phyloP scores from a whole-genome alignment of 2,888 invertebrate species.

The Lithophane ornitopus region DNA sequence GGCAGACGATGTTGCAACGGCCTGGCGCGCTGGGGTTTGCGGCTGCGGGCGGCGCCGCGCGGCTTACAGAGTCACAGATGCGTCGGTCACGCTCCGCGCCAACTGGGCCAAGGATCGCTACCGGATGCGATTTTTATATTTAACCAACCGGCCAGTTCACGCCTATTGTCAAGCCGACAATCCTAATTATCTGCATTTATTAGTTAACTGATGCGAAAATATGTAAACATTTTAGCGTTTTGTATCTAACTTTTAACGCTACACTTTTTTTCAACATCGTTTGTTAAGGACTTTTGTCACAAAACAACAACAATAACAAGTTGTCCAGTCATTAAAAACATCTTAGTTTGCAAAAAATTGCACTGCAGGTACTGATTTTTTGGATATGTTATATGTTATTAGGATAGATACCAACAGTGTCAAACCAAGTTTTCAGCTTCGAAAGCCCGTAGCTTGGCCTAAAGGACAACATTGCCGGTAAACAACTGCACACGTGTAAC shows the following conservation, averaged over 20 bases:
- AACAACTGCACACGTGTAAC: background rate
- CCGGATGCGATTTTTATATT: slow-evolving; percentile 80
- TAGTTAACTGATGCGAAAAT: slow-evolving; percentile 47
- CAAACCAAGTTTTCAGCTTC: background rate
- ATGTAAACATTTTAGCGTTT: slow-evolving; percentile 40
- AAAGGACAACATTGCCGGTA: background rate
- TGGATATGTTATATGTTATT: background rate
- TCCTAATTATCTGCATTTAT: slow-evolving; percentile 57
- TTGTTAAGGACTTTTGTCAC: slow-evolving; percentile 28
- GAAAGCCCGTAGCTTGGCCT: background rate
- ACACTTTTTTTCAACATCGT: slow-evolving; percentile 36
- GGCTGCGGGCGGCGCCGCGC: slow-evolving; percentile 67
- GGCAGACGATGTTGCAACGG: slow-evolving; percentile 72
- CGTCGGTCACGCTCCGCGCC: slow-evolving; percentile 80
- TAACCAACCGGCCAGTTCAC: slow-evolving; percentile 67
- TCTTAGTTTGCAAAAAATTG: background rate
- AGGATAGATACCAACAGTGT: too few species aligned
- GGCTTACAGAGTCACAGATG: slow-evolving; percentile 71
- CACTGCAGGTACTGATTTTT: background rate
- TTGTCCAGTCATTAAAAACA: background rate
- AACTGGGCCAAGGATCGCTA: slow-evolving; percentile 85
- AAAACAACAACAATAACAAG: background rate
- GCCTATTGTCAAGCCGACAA: slow-evolving; percentile 68
- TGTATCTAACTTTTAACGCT: slow-evolving; percentile 26
- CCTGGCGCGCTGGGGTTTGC: slow-evolving; percentile 61